Base-by-base conservation (phyloP, 2,888 invertebrate genomes). In the Pristionchus fissidentatus region DNA sequence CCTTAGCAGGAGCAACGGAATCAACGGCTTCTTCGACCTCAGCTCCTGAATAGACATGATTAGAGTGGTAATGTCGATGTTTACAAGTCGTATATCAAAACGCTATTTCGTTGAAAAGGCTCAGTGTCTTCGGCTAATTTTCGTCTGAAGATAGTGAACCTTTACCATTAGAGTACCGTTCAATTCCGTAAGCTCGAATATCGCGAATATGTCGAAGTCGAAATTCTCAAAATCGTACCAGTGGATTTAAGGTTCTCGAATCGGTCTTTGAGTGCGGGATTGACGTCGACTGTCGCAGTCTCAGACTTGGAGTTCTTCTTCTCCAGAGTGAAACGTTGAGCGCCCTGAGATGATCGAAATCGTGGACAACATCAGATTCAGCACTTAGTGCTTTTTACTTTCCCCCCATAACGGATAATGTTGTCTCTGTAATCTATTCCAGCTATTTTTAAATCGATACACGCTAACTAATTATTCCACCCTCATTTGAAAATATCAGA, bases 271-370 rank as follows among this genome's bases (percentile, higher is more conserved):
- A 60, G 26, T 43, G 38, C 55, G 35, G 29, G 5, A 13, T 29
- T 62, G 22, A 10, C 79, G 8, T 57, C 73, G 29, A 83, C 22
- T 7, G 32, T 41, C 38, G 73, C 83, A 10, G 83, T 83, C 35
- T 83, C 83, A 0, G 52, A 38, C 52, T 70, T 73, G 83, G 70
- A 32, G 82, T 82, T 66, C 52, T 83, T 73, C 83, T 70, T 83
- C 83, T 83, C 83, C 29, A 83, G 38, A n/a, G 83, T 83, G 38
- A 83, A 35, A 43, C 73, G 57, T 22, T 83, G 83, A 29, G 83
- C 70, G 1, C 86, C 26, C 87, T 88, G 83, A 77, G 85, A 83
- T 62, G 52, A 29, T 55, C 41, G 29, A 43, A 13, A 52, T 3
- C 46, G 70, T 8, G 60, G 10, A 49, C 19, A 49, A 15, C 10